Conservation (phyloP, 1,140 invertebrate species). For the Aradophagus sp. region DNA sequence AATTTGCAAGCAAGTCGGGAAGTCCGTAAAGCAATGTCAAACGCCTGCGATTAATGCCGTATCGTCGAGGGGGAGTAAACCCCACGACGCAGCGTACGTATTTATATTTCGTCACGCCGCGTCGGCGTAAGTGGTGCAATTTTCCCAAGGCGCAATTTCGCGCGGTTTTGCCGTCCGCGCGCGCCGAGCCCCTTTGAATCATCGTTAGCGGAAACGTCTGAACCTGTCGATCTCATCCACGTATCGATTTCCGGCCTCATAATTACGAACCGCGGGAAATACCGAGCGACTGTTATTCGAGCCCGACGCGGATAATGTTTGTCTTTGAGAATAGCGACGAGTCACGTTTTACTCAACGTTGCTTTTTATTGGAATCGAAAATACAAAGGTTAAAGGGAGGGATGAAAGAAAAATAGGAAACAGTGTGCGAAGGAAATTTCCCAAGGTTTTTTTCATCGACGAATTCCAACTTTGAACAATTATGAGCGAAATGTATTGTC, state of each 20-base stretch:
- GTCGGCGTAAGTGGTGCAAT: slow-evolving; percentile 50
- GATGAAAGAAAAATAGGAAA: no score
- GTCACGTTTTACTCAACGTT: slow-evolving; percentile 7
- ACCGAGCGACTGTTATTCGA: slow-evolving; percentile 23
- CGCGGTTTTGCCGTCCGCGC: neutral
- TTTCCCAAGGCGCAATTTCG: slow-evolving; percentile 45
- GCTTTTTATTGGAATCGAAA: no score
- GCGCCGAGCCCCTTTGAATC: no score
- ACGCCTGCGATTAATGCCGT: slow-evolving; percentile 64
- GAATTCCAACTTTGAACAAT: no score
- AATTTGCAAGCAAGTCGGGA: slow-evolving; percentile 62
- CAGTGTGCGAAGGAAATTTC: no score
- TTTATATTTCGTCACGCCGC: slow-evolving; percentile 30
- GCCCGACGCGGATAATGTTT: neutral
- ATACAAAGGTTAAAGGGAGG: no score
- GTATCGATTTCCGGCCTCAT: slow-evolving; percentile 32
- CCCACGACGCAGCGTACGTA: slow-evolving; percentile 22
- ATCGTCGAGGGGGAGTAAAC: slow-evolving; percentile 39
- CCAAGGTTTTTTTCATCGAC: no score
- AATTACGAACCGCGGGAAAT: slow-evolving; percentile 11
- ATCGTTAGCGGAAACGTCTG: no score
- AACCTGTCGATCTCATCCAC: slow-evolving; percentile 10
- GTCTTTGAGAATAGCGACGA: slow-evolving; percentile 12
- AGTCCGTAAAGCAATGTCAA: slow-evolving; percentile 53
- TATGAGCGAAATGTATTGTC: no score